Evolutionary conservation across 2,113 vertebrate genomes (phyloP), one percentile per base, ranked within the genome.

Genomic region (Eonycteris spelaea): DNA sequence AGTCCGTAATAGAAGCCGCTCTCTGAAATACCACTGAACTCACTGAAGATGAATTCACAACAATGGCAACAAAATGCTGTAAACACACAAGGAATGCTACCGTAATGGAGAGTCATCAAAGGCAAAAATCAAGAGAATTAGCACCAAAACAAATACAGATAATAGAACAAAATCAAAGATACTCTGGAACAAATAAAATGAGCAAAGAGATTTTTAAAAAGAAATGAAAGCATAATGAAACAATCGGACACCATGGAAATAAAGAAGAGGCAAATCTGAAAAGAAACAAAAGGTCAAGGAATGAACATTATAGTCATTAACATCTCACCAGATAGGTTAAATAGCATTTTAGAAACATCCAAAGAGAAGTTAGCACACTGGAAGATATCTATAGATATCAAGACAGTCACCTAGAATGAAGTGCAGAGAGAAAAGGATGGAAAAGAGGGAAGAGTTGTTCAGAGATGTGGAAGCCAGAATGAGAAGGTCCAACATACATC

Each of bases 331-430:
- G 12, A 3, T 35, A 74, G 22, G 18, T 65, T 30, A 91, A 83
- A 70, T 43, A 86, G 40, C 15, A n/a, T 73, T 16, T 51, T 95
- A 83, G 77, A 74, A 7, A 51, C 48, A 61, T 30, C 18, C 40
- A 82, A 68, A 87, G 86, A 93, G 82, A 93, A 95, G 86, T 59
- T 40, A 94, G 40, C 9, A 13, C 79, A 75, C n/a, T 61, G 51
- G 57, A 92, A 86, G 74, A 59, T 53, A 40, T 6, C 14, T 38
- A 38, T 59, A 71, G 3, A 51, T 51, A 51, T 51, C 16, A 51
- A 75, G 55, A 55, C 82, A 93, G 55, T 15, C 21, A 35, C 5
- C 16, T 30, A 22, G 2, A 63, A 55, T 33, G 16, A 82, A 74
- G 51, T 9, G 70, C 0, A 80, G 22, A 90, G 22, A 78, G 24